Percentiles rank a stretch among this genome's conserved stretches.
Evolutionary conservation across 2,797 vertebrate genomes (phyloP).

Genomic region (Heliangelus exortis): DNA sequence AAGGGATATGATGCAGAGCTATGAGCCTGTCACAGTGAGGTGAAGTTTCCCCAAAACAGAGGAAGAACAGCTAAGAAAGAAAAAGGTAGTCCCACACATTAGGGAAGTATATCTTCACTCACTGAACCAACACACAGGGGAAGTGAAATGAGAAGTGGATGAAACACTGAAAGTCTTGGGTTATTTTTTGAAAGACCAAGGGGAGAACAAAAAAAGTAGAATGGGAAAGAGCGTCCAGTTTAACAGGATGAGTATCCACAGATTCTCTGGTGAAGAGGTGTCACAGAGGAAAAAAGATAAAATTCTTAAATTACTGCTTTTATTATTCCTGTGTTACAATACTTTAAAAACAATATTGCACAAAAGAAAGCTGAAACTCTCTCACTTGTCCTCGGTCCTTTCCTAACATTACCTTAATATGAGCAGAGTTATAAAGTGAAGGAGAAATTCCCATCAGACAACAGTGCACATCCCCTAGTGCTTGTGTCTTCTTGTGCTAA

Average conservation of each 20-base stretch:
- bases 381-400: background rate
- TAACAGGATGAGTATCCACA: background rate
- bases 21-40: background rate
- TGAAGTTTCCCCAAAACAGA: conserved; percentile 45
- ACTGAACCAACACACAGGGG: background rate
- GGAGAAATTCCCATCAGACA: background rate
- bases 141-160: conserved; percentile 51
- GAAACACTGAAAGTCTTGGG: background rate
- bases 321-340: background rate
- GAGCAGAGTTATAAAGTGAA: background rate
- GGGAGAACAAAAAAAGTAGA: background rate
- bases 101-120: conserved; percentile 18
- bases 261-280: background rate
- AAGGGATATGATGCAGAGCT: background rate
- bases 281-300: background rate
- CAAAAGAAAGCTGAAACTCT: background rate
- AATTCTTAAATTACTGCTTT: background rate
- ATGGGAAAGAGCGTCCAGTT: background rate
- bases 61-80: conserved; percentile 44
- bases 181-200: background rate
- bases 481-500: background rate
- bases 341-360: background rate
- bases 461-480: background rate
- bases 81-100: conserved; percentile 11
- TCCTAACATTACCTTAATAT: background rate